These are phyloP conservation scores for Mastomys coucha DNA, from an alignment of 2,113 vertebrate species.

Conservation along the genomic window DNA sequence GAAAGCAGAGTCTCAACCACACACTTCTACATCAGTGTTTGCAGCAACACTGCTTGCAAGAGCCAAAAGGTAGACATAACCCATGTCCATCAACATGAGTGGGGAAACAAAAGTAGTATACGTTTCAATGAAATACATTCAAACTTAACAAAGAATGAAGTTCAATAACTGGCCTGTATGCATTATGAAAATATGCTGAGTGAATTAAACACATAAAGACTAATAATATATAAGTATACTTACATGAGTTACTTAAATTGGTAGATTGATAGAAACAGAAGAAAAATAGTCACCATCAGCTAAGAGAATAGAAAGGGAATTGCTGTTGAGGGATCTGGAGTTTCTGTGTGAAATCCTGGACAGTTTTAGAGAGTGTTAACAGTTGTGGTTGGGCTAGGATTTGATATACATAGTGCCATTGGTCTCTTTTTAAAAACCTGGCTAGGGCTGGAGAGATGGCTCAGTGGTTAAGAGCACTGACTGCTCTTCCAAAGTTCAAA, in stretches of 20 bases:
- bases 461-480: too few species aligned
- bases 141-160: neutral
- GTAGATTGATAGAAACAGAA: neutral
- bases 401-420: neutral
- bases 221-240: neutral
- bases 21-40: too few species aligned
- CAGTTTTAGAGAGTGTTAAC: constrained; percentile 8
- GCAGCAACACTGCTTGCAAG: neutral
- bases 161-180: neutral
- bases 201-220: neutral
- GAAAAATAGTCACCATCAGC: neutral
- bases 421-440: neutral
- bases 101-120: neutral
- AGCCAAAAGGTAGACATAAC: neutral
- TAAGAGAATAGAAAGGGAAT: neutral
- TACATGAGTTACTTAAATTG: neutral
- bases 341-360: neutral
- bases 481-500: too few species aligned
- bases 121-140: neutral
- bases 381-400: neutral
- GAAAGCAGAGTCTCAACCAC: neutral
- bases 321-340: neutral
- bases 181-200: neutral
- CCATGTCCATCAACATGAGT: neutral
- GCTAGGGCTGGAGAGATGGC: neutral